phyloP scores from a whole-genome alignment of 2,888 invertebrate genomes.

The Julus scandinavius region DNA sequence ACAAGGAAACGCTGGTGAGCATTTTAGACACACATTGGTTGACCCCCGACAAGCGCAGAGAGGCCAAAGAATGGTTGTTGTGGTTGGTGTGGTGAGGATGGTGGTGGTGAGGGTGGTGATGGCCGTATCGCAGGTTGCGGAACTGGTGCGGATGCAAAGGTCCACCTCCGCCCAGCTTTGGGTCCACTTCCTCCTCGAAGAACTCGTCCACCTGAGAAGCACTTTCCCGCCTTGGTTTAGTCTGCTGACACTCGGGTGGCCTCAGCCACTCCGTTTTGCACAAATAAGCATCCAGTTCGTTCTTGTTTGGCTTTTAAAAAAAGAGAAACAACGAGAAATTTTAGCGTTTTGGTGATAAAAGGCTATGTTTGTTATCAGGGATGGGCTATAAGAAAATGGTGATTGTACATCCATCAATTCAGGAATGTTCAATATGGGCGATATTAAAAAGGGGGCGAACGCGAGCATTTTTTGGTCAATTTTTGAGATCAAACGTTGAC shows the following conservation, averaged over 20 bases:
- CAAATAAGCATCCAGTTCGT: conserved; percentile 81
- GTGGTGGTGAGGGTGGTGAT: conserved; percentile 49
- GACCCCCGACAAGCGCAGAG: neutral
- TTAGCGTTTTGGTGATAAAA: neutral
- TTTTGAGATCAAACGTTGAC: neutral
- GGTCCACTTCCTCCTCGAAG: conserved; percentile 67
- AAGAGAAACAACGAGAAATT: conserved; percentile 41
- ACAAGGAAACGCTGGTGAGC: conserved; percentile 32
- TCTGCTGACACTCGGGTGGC: conserved; percentile 57
- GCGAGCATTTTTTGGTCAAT: neutral
- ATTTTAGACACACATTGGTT: conserved; percentile 45
- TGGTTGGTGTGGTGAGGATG: conserved; percentile 51
- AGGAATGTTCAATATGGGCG: neutral
- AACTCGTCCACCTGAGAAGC: conserved; percentile 76
- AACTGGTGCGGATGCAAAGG: neutral
- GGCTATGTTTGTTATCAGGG: neutral
- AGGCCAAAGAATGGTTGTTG: conserved; percentile 45
- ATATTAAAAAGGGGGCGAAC: neutral
- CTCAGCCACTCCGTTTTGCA: conserved; percentile 74
- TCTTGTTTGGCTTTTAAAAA: conserved; percentile 55
- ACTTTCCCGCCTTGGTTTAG: conserved; percentile 72
- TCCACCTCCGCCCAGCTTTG: conserved; percentile 47
- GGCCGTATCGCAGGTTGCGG: neutral
- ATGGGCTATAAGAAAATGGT: neutral
- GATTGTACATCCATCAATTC: no score